Evolutionary conservation across 1,140 invertebrate species (phyloP).

Genomic region (Trachelipus rathkii): DNA sequence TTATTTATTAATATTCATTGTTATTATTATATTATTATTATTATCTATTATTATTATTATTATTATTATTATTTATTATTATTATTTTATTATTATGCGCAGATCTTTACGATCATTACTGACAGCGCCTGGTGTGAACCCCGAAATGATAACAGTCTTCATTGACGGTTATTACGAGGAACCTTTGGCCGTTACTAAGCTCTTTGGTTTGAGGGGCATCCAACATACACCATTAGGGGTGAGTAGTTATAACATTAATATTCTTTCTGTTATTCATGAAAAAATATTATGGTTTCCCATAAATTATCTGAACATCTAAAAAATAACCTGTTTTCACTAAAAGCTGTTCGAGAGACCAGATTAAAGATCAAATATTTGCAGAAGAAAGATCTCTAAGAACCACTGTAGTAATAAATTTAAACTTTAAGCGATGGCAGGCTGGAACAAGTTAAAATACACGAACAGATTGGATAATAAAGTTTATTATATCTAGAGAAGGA

Average conservation of each 20-base stretch:
- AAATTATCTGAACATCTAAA: constrained; percentile 48
- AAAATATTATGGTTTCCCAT: constrained; percentile 18
- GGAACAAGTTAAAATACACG: too few relatives aligned
- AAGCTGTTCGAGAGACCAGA: too few relatives aligned
- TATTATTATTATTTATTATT: constrained; percentile 17
- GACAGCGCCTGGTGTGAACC: constrained; percentile 59
- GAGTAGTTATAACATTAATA: not conserved
- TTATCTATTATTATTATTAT: constrained; percentile 19
- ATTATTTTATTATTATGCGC: constrained; percentile 32
- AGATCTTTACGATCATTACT: constrained; percentile 60
- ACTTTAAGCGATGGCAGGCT: too few relatives aligned
- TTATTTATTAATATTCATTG: too few relatives aligned
- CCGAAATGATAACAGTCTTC: constrained; percentile 62
- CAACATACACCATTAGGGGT: constrained; percentile 58
- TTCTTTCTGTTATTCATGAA: too few relatives aligned
- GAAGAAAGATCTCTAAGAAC: too few relatives aligned
- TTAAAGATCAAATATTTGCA: too few relatives aligned
- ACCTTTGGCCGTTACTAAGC: constrained; percentile 59
- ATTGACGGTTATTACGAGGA: constrained; percentile 67
- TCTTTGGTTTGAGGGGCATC: constrained; percentile 59
- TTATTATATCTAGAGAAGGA: too few relatives aligned
- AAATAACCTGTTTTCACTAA: too few relatives aligned
- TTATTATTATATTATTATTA: constrained; percentile 17
- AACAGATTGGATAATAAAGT: too few relatives aligned
- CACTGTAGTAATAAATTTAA: too few relatives aligned